A percentile compares a stretch with the other conserved stretches of the same genome.
Evolutionary conservation across 2,888 invertebrate genomes (phyloP).

Genomic region (Argynnis bischoffii): DNA sequence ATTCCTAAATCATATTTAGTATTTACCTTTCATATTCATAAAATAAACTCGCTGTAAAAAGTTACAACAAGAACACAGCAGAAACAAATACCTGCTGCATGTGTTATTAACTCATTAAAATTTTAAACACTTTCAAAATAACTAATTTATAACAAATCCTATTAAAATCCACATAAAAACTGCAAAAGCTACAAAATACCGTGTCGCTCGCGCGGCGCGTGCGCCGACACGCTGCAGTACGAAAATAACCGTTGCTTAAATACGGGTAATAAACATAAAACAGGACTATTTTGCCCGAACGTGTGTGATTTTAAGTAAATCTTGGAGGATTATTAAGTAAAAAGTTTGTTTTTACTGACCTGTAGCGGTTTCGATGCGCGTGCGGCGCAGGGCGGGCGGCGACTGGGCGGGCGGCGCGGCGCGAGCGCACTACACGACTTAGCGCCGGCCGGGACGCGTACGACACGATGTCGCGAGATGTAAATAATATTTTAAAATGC

Average conservation of each 20-base stretch:
- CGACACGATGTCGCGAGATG: constrained; percentile 41
- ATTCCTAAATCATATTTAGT: too few species aligned
- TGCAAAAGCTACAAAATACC: constrained; percentile 56
- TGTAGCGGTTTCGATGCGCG: constrained; percentile 49
- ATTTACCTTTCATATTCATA: too few species aligned
- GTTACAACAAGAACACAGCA: too few species aligned
- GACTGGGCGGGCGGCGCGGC: constrained; percentile 77
- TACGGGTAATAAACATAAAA: not conserved
- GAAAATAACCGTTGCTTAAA: constrained; percentile 46
- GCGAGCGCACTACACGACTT: constrained; percentile 45
- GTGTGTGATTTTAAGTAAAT: not conserved
- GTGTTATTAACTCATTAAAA: too few species aligned
- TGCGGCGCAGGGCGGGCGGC: constrained; percentile 72
- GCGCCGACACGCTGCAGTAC: constrained; percentile 50
- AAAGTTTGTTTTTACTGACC: constrained; percentile 30
- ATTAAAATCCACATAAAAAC: constrained; percentile 35
- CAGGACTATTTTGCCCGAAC: constrained; percentile 1
- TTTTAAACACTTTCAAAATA: not conserved
- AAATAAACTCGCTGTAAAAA: too few species aligned
- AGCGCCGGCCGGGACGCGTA: constrained; percentile 23
- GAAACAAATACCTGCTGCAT: too few species aligned
- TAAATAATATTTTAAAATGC: constrained; percentile 2
- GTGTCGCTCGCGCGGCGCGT: constrained; percentile 54
- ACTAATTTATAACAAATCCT: constrained; percentile 8
- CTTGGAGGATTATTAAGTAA: constrained; percentile 11